Base-by-base conservation (phyloP, 1,140 invertebrate genomes). In the Belonocnema kinseyi region DNA sequence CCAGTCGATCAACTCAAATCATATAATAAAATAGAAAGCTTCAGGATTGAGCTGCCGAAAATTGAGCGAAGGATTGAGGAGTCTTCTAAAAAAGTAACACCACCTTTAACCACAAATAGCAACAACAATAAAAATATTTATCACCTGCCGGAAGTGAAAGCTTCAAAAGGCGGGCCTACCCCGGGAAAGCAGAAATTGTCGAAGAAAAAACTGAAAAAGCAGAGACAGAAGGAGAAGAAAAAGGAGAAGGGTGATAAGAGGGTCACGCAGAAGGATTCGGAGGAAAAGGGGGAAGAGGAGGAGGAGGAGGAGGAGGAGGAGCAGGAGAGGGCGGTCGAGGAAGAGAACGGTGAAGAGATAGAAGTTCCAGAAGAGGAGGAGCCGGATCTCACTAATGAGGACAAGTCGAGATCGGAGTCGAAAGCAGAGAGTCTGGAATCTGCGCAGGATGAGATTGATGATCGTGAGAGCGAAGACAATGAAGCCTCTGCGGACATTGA, bases 161-260 rank as follows among this genome's bases (percentile, higher is more conserved):
- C 10, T 46, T 46, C 40, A 0, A 46, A 46, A 46, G 40, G 7
- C 11, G 40, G 7, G 7, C 40, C 40, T 10, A 8, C 40, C 4
- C 40, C 4, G 40, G 8, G 8, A 10, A 46, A 46, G 10, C 40
- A 66, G n/a, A 66, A 66, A n/a, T 8, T 40, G 61, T 66, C 61
- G 5, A 66, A 66, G 40, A 66, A 66, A 14, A 16, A 66, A n/a
- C n/a, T 66, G 7, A 66, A 66, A 14, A 66, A 66, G n/a, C 61
- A 66, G 16, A 33, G 61, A 8, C 61, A 66, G 10, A 66, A 46
- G 13, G 61, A 66, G 8, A 66, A 66, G 10, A 66, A 66, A 10
- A 66, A 66, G 7, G 61, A 66, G 8, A 66, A 46, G 16, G 40
- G 16, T 4, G 61, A 66, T 6, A 61, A 26, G 16, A 13, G 33